Evolutionary conservation across 1,140 invertebrate genomes (phyloP).

Genomic region (Drosophila santomea): DNA sequence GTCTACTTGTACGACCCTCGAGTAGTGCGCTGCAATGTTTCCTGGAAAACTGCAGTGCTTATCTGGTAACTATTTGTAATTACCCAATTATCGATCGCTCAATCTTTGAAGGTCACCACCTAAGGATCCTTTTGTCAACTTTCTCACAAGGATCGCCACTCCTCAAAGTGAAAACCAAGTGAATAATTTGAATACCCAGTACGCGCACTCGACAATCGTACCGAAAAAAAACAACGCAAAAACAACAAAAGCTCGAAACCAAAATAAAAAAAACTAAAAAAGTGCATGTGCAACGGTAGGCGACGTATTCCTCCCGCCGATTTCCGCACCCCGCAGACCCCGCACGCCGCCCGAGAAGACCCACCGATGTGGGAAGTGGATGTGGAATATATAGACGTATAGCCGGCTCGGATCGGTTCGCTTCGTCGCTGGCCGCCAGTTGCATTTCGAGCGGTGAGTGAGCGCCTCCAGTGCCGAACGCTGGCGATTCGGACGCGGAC

Average conservation of each 20-base stretch:
- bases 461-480: slow-evolving; percentile 74
- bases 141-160: neutral
- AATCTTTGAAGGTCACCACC: slow-evolving; percentile 4
- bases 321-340: slow-evolving; percentile 1
- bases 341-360: neutral
- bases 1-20: neutral
- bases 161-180: neutral
- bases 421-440: slow-evolving; percentile 60
- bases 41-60: slow-evolving; percentile 6
- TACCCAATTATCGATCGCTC: neutral
- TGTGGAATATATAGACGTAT: slow-evolving; percentile 41
- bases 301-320: slow-evolving; percentile 7
- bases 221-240: slow-evolving; percentile 47
- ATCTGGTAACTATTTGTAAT: neutral
- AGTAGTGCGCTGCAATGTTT: neutral
- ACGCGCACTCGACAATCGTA: slow-evolving; percentile 58
- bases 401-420: slow-evolving; percentile 48
- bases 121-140: neutral
- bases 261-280: slow-evolving; percentile 36
- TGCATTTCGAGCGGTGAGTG: slow-evolving; percentile 82
- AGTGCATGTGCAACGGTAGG: slow-evolving; percentile 81
- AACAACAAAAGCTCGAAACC: slow-evolving; percentile 43
- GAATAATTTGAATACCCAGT: slow-evolving; percentile 66
- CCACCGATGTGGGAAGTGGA: slow-evolving; percentile 25
- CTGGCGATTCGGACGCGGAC: slow-evolving; percentile 58